A percentile compares a stretch with the other conserved stretches of the same genome.
Evolutionary conservation across 2,113 vertebrate species (phyloP).

Genomic region (Lichenostomus cassidix): DNA sequence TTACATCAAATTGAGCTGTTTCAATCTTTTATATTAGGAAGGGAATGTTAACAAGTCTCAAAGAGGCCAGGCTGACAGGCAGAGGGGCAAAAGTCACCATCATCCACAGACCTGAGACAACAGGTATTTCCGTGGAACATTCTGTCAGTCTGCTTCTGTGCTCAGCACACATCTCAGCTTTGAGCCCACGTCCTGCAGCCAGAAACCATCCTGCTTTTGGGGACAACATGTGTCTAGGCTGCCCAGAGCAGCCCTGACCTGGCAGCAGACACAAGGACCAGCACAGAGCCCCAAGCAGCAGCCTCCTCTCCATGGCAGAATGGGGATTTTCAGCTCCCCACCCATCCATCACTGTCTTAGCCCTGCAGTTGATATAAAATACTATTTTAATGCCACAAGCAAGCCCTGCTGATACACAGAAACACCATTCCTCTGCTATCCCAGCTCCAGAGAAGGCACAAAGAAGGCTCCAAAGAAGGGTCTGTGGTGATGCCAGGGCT

Average conservation of each 20-base stretch:
- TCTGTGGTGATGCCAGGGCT: neutral
- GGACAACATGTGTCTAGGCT: neutral
- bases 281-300: neutral
- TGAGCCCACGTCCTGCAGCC: neutral
- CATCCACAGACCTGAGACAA: neutral
- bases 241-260: neutral
- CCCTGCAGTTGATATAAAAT: neutral
- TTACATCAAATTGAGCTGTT: neutral
- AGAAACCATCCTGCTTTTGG: neutral
- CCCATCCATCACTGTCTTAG: neutral
- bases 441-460: neutral
- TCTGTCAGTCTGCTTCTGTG: neutral
- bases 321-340: neutral
- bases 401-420: neutral
- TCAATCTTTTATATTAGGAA: neutral
- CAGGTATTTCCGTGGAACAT: neutral
- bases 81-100: neutral
- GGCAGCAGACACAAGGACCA: neutral
- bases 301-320: neutral
- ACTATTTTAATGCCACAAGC: fast-evolving
- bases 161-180: neutral
- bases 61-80: neutral
- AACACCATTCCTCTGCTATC: neutral
- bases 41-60: neutral
- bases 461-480: no score